A percentile compares a stretch with the other conserved stretches of the same genome.
phyloP scores from a whole-genome alignment of 53 echinoderm and acorn worm species.

The Crossaster papposus region DNA sequence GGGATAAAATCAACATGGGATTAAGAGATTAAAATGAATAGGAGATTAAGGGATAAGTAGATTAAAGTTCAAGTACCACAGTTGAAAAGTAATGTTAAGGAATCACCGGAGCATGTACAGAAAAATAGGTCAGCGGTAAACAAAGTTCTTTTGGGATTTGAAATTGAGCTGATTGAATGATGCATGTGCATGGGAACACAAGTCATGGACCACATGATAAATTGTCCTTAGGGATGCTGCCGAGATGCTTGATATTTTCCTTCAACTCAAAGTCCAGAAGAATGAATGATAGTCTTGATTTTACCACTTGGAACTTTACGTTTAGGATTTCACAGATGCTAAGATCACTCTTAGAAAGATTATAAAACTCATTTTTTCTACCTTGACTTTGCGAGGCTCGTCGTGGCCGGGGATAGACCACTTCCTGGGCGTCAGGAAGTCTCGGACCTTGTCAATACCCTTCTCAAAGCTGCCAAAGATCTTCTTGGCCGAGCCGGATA shows the following conservation, averaged over 20 bases:
- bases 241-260: too few species aligned
- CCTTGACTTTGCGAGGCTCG: slow-evolving; percentile 95
- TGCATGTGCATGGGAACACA: neutral
- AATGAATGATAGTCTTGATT: too few species aligned
- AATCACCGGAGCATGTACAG: neutral
- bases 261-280: too few species aligned
- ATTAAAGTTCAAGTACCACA: neutral
- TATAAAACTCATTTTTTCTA: neutral
- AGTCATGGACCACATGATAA: neutral
- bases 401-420: slow-evolving; percentile 73
- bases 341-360: too few species aligned
- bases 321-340: too few species aligned
- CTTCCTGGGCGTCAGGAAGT: slow-evolving; percentile 85
- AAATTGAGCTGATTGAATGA: neutral
- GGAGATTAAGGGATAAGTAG: neutral
- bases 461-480: slow-evolving; percentile 99
- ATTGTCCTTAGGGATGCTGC: too few species aligned
- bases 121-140: neutral
- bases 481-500: slow-evolving; percentile 96
- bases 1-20: too few species aligned
- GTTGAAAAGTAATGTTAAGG: neutral
- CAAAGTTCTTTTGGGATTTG: neutral
- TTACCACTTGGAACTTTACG: too few species aligned
- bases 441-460: slow-evolving; percentile 93
- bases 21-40: too few species aligned